Conservation (phyloP, 2,888 invertebrate species). For the Nymphalis urticae region DNA sequence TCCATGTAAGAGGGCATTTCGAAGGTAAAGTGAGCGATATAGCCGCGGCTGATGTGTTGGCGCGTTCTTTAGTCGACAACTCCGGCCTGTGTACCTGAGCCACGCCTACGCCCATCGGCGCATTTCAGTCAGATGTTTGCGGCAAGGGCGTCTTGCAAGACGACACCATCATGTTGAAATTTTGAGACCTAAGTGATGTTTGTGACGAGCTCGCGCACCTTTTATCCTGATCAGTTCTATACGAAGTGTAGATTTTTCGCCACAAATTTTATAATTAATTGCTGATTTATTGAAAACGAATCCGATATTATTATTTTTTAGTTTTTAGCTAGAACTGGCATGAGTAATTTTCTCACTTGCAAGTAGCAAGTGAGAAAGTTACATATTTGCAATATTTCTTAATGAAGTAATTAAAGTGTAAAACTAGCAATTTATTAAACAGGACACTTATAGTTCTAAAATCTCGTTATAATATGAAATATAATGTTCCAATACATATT, state of each 20-base stretch:
- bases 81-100: slow-evolving; percentile 81
- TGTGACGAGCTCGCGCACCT: slow-evolving; percentile 39
- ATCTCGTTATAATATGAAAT: no score
- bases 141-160: slow-evolving; percentile 71
- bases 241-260: background rate
- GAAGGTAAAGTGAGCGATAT: slow-evolving; percentile 80
- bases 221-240: slow-evolving; percentile 18
- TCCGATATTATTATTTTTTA: background rate
- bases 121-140: slow-evolving; percentile 67
- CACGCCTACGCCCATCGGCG: slow-evolving; percentile 68
- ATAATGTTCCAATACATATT: no score
- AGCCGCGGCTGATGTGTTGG: slow-evolving; percentile 77
- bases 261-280: background rate
- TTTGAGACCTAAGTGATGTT: slow-evolving; percentile 54
- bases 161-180: slow-evolving; percentile 75
- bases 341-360: no score
- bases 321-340: no score
- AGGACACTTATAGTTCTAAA: no score
- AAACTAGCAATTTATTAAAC: no score
- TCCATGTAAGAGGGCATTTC: slow-evolving; percentile 85
- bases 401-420: no score
- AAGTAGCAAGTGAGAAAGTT: no score
- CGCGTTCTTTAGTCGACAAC: slow-evolving; percentile 78
- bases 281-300: background rate
- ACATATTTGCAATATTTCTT: no score